A percentile compares a stretch with the other conserved stretches of the same genome.
Conservation (phyloP, 2,888 invertebrate genomes). For the Ormyrus nitidulus region DNA sequence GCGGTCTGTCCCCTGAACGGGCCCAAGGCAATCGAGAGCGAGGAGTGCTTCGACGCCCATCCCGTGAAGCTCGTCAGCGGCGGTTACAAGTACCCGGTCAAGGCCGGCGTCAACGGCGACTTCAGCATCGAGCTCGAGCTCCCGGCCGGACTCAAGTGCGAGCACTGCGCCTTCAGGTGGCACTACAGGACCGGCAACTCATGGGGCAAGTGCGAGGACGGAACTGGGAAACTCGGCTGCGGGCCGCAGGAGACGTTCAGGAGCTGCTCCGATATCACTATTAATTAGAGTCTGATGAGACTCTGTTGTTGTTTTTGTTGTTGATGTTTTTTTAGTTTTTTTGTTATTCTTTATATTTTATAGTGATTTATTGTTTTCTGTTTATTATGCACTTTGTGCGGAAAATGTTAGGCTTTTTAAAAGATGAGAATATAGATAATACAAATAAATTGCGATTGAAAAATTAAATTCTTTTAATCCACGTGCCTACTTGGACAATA, state of each 20-base stretch:
- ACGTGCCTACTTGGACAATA: too few relatives aligned
- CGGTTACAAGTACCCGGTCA: conserved; percentile 58
- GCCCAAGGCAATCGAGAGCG: conserved; percentile 74
- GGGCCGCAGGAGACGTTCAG: conserved; percentile 77
- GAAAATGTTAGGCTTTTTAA: too few relatives aligned
- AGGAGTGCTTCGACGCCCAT: conserved; percentile 76
- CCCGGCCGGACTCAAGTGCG: conserved; percentile 21
- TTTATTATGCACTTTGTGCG: too few relatives aligned
- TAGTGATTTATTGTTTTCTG: too few relatives aligned
- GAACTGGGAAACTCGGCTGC: conserved; percentile 73
- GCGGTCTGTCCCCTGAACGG: conserved; percentile 76
- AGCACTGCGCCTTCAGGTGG: conserved; percentile 76
- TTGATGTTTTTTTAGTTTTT: too few relatives aligned
- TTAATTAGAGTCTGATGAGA: not conserved
- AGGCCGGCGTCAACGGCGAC: conserved; percentile 63
- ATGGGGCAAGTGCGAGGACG: conserved; percentile 74
- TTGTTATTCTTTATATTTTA: too few relatives aligned
- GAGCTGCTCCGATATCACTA: conserved; percentile 75
- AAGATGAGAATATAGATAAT: too few relatives aligned
- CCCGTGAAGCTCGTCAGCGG: conserved; percentile 66
- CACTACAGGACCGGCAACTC: conserved; percentile 77
- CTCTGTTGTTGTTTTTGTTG: too few relatives aligned
- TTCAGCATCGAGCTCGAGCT: not conserved
- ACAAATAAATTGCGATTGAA: too few relatives aligned
- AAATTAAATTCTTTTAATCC: too few relatives aligned